A percentile compares a stretch with the other conserved stretches of the same genome.
These are phyloP conservation scores for Euplagia quadripunctaria DNA, from an alignment of 2,888 invertebrate species.

Conservation along the genomic window DNA sequence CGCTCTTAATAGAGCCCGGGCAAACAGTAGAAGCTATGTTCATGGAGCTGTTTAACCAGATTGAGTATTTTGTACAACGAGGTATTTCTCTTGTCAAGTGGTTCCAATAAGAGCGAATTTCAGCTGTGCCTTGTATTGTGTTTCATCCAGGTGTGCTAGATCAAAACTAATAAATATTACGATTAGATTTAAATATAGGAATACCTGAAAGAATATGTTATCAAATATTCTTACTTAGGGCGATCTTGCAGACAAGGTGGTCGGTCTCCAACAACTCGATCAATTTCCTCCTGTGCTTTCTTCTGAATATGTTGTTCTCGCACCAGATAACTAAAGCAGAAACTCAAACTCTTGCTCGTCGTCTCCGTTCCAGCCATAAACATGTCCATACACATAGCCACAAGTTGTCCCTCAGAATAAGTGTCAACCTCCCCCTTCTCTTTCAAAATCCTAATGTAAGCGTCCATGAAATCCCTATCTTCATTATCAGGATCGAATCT, in stretches of 20 bases:
- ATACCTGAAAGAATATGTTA: neutral
- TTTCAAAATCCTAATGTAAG: slow-evolving; percentile 90
- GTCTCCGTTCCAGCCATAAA: slow-evolving; percentile 96
- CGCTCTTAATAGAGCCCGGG: too few relatives aligned
- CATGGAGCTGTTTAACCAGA: too few relatives aligned
- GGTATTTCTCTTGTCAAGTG: too few relatives aligned
- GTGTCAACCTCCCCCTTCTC: slow-evolving; percentile 86
- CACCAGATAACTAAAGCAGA: slow-evolving; percentile 92
- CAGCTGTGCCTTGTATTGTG: too few relatives aligned
- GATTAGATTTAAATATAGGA: too few relatives aligned
- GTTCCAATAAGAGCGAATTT: too few relatives aligned
- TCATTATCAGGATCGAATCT: slow-evolving; percentile 87
- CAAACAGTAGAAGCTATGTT: too few relatives aligned
- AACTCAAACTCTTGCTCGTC: slow-evolving; percentile 92
- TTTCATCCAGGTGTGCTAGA: too few relatives aligned
- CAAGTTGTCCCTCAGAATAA: slow-evolving; percentile 91
- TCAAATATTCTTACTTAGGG: slow-evolving; percentile 85
- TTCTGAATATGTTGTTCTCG: slow-evolving; percentile 91
- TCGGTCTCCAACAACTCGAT: slow-evolving; percentile 91
- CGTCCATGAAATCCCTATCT: slow-evolving; percentile 94
- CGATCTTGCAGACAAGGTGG: slow-evolving; percentile 91
- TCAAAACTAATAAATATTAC: too few relatives aligned
- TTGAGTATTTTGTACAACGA: too few relatives aligned
- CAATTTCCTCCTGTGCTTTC: slow-evolving; percentile 93
- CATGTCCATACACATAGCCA: slow-evolving; percentile 94